Evolutionary conservation across 2,797 vertebrate genomes (phyloP).

Genomic region (Somateria mollissima): DNA sequence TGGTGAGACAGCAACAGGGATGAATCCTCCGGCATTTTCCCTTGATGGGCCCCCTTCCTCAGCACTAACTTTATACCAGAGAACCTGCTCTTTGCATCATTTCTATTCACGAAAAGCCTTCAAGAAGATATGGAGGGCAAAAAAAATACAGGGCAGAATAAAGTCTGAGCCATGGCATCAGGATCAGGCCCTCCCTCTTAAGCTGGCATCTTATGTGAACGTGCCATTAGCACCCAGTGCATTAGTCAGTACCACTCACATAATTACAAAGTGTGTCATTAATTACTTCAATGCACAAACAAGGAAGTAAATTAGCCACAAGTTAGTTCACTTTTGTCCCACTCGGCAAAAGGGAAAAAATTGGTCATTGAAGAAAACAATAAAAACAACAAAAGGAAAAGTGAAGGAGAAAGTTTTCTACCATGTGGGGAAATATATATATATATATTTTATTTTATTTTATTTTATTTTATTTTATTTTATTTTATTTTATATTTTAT

Average conservation of each 20-base stretch:
- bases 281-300: not conserved
- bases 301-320: not conserved
- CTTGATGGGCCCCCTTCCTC: not conserved
- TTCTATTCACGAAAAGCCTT: not conserved
- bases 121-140: not conserved
- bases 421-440: not conserved
- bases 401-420: not conserved
- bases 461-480: too few species aligned
- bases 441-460: too few species aligned
- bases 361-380: not conserved
- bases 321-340: not conserved
- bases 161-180: not conserved
- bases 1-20: not conserved
- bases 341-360: not conserved
- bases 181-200: not conserved
- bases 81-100: not conserved
- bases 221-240: not conserved
- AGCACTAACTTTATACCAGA: not conserved
- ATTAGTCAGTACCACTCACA: not conserved
- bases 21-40: not conserved
- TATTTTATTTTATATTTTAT: too few species aligned
- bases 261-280: not conserved
- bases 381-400: not conserved
- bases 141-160: not conserved
- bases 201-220: not conserved